Conservation (phyloP, 2,888 invertebrate genomes). For the Stegophylla sp. region DNA sequence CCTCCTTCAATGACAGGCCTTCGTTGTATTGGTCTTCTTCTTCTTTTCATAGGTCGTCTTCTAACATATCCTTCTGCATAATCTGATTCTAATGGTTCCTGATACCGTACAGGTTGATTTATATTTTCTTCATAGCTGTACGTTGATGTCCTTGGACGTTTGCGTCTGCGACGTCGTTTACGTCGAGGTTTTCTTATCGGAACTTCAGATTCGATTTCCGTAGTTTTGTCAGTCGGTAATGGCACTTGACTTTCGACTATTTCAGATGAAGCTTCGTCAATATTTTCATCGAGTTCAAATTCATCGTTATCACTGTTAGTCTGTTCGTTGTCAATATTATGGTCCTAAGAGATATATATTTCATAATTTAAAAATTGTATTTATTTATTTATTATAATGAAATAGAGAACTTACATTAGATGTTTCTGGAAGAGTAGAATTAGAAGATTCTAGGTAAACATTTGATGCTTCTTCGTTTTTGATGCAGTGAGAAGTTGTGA, state of each 20-base stretch:
- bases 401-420: conserved; percentile 17
- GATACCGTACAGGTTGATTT: conserved; percentile 35
- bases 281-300: conserved; percentile 43
- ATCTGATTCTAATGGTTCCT: conserved; percentile 54
- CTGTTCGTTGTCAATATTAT: conserved; percentile 1
- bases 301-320: conserved; percentile 28
- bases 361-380: not conserved
- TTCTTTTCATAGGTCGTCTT: conserved; percentile 61
- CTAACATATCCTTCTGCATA: conserved; percentile 57
- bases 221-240: conserved; percentile 61
- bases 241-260: conserved; percentile 57
- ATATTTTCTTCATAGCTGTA: conserved; percentile 60
- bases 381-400: not conserved
- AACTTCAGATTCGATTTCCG: conserved; percentile 49
- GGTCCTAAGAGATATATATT: conserved; percentile 11
- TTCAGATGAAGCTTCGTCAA: conserved; percentile 52
- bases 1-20: conserved; percentile 64
- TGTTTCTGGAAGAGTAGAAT: conserved; percentile 9
- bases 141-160: conserved; percentile 61
- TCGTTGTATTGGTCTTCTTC: conserved; percentile 61
- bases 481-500: not conserved
- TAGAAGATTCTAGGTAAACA: not conserved
- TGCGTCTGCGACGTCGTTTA: conserved; percentile 60
- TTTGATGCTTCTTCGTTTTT: conserved; percentile 22
- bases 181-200: conserved; percentile 58